These are phyloP conservation scores for Spodoptera exigua DNA, from an alignment of 2,888 invertebrate genomes.

Conservation along the genomic window DNA sequence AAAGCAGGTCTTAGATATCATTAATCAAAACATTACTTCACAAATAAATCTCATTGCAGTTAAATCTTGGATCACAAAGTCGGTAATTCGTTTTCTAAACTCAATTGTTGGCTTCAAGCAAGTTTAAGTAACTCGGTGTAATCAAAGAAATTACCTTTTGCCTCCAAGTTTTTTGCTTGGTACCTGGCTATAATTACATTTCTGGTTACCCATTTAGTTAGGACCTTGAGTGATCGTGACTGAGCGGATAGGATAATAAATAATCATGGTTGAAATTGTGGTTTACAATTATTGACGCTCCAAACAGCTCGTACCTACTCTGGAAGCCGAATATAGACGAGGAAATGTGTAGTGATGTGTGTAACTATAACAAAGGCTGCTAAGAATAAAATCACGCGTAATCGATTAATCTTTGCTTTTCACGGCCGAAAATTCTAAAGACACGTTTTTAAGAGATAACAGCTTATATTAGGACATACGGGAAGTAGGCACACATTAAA, in stretches of 20 bases:
- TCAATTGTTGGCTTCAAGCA: conserved; percentile 45
- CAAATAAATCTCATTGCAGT: conserved; percentile 4
- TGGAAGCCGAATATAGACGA: conserved; percentile 61
- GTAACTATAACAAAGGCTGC: conserved; percentile 49
- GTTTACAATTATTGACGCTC: conserved; percentile 75
- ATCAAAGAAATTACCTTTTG: conserved; percentile 62
- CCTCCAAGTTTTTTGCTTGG: conserved; percentile 63
- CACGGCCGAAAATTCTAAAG: conserved; percentile 43
- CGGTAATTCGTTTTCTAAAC: conserved; percentile 29
- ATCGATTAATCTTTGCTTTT: conserved; percentile 41
- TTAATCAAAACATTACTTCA: not conserved
- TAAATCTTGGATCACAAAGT: conserved; percentile 21
- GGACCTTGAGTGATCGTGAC: conserved; percentile 79
- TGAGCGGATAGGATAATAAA: conserved; percentile 67
- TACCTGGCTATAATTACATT: conserved; percentile 69
- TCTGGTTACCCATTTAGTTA: conserved; percentile 72
- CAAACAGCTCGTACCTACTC: conserved; percentile 51
- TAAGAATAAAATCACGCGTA: conserved; percentile 47
- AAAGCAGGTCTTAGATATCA: too few relatives aligned
- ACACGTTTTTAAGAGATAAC: conserved; percentile 31
- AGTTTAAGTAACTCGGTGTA: conserved; percentile 36
- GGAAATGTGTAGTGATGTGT: conserved; percentile 40
- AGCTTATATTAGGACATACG: conserved; percentile 9
- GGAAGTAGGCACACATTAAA: conserved; percentile 20
- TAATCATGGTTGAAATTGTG: conserved; percentile 66